Evolutionary conservation across 1,140 invertebrate species (phyloP), one percentile per base, ranked within the genome.

Genomic region (Phocides pigmalion): DNA sequence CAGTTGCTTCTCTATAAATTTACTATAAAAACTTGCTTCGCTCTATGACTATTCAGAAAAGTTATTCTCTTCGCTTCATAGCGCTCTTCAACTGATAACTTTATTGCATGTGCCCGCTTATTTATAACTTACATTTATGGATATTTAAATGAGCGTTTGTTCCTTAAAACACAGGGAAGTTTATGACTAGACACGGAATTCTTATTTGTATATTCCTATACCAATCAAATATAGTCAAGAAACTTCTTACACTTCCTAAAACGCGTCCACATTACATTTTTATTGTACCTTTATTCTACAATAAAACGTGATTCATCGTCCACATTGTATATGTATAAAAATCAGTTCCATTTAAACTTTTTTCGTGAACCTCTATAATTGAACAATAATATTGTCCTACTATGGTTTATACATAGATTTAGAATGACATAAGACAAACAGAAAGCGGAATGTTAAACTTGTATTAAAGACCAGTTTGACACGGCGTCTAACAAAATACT

Each of bases 1-100:
- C 39, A 51, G 62, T 59, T 63, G 62, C 66, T 53, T 39, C 53
- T 58, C 41, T 58, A 58, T 58, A 58, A 58, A 58, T 58, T 58
- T 22, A 32, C 54, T 44, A 46, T 58, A 58, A 58, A 58, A 58
- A 58, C 22, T 46, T 58, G 15, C 15, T 58, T 44, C 9, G 39
- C 39, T 28, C 47, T 44, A 37, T 20, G 22, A 12, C 41, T 28
- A 44, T 58, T 58, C 41, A 58, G 32, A 54, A 4, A 53, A 20
- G 22, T 44, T 20, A n/a, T 58, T 19, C 20, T 41, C 20, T 44
- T 39, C n/a, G 41, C 54, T 58, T 58, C 54, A 58, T 46, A 9
- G 39, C 41, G 41, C 39, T 17, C 32, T 58, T 41, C 25, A 58
- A 58, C 4, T 20, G 16, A 58, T 32, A 58, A 22, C 37, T 56